A percentile compares a stretch with the other conserved stretches of the same genome.
Conservation (phyloP, 2,797 vertebrate genomes). For the Linurgus olivaceus region DNA sequence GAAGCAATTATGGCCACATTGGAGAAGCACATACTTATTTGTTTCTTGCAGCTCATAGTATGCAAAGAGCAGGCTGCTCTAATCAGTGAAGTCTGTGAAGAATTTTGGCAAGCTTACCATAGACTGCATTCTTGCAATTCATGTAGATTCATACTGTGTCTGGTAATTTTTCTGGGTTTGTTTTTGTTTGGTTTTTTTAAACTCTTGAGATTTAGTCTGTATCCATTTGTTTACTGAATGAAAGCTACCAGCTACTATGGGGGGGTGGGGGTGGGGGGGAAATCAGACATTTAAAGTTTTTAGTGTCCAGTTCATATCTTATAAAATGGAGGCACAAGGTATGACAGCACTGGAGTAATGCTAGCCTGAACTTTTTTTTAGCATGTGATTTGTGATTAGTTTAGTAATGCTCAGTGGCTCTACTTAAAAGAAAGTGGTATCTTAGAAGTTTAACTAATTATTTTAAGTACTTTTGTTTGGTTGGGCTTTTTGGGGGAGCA, state of each 20-base stretch:
- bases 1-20: background rate
- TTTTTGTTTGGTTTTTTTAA: background rate
- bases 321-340: background rate
- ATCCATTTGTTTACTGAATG: background rate
- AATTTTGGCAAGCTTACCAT: background rate
- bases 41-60: background rate
- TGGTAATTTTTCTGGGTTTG: background rate
- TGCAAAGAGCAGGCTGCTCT: background rate
- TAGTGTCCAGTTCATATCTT: background rate
- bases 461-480: background rate
- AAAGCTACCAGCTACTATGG: background rate
- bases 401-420: background rate
- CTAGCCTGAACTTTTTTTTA: background rate
- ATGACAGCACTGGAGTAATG: background rate
- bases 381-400: background rate
- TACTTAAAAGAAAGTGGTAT: background rate
- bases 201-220: background rate
- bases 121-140: background rate
- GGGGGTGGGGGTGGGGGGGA: too few relatives aligned
- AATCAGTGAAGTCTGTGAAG: background rate
- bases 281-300: background rate
- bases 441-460: background rate
- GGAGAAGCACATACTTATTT: background rate
- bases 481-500: fast-evolving
- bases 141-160: background rate